Conservation (phyloP, 1,140 invertebrate genomes). For the Danaus plexippus region DNA sequence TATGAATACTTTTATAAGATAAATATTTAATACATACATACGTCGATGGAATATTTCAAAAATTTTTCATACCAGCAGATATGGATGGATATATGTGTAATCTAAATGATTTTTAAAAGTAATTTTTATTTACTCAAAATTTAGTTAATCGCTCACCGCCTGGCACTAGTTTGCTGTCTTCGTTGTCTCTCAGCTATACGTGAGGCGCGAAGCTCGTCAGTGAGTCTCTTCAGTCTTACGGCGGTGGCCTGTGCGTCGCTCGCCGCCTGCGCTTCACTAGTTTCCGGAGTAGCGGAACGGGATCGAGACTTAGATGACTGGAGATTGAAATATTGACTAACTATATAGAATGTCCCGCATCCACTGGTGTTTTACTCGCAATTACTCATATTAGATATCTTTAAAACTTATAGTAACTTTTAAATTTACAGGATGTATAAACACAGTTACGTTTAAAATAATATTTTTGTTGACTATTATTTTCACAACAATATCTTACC, state of each 20-base stretch:
- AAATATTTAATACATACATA: no score
- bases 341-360: no score
- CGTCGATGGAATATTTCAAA: no score
- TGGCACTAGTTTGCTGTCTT: slow-evolving; percentile 48
- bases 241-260: slow-evolving; percentile 34
- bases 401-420: no score
- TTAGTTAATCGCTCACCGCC: slow-evolving; percentile 36
- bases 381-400: no score
- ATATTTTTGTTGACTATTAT: neutral
- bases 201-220: slow-evolving; percentile 62
- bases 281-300: slow-evolving; percentile 60
- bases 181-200: slow-evolving; percentile 59
- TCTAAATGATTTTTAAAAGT: no score
- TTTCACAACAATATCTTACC: slow-evolving; percentile 29
- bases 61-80: no score
- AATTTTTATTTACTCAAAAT: slow-evolving; percentile 17
- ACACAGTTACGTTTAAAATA: neutral
- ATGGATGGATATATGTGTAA: no score
- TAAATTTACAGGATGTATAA: no score
- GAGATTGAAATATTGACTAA: neutral
- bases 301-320: slow-evolving; percentile 65
- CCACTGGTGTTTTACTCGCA: no score
- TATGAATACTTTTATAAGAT: no score
- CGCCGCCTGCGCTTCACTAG: slow-evolving; percentile 24
- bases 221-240: slow-evolving; percentile 43